Conservation (phyloP, 1,140 invertebrate species). For the Bombus ignitus region DNA sequence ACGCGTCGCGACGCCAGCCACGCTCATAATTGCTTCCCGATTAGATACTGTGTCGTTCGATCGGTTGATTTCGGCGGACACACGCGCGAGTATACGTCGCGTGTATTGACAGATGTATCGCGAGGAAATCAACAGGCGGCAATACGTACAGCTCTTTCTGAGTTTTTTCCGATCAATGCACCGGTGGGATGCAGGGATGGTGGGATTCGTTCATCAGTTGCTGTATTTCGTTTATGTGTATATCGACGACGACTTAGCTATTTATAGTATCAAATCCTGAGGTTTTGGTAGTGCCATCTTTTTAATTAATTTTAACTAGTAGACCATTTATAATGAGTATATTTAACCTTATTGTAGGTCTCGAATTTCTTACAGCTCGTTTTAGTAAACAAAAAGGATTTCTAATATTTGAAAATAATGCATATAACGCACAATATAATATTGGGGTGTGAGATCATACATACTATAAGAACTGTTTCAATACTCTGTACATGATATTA, state of each 20-base stretch:
- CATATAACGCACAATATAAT: too few relatives aligned
- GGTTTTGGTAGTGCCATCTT: background rate
- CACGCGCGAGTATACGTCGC: slow-evolving; percentile 45
- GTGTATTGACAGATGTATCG: slow-evolving; percentile 49
- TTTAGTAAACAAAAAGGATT: too few relatives aligned
- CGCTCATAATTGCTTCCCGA: slow-evolving; percentile 65
- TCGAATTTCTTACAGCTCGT: too few relatives aligned
- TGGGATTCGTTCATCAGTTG: background rate
- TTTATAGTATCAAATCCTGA: background rate
- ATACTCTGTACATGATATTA: too few relatives aligned
- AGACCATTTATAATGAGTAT: too few relatives aligned
- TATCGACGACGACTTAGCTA: background rate
- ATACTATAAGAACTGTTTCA: too few relatives aligned
- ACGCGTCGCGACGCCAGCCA: background rate
- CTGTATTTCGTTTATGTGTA: background rate
- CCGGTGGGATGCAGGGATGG: background rate
- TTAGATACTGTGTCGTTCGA: slow-evolving; percentile 59
- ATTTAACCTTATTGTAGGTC: too few relatives aligned
- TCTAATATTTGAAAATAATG: too few relatives aligned
- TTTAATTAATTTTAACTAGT: background rate
- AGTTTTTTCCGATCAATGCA: slow-evolving; percentile 67
- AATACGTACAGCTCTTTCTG: slow-evolving; percentile 55
- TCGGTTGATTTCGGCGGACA: slow-evolving; percentile 52
- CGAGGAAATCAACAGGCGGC: slow-evolving; percentile 74
- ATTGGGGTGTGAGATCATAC: too few relatives aligned